These are phyloP conservation scores for Zeus faber DNA, from an alignment of 2,113 vertebrate species.

Conservation along the genomic window DNA sequence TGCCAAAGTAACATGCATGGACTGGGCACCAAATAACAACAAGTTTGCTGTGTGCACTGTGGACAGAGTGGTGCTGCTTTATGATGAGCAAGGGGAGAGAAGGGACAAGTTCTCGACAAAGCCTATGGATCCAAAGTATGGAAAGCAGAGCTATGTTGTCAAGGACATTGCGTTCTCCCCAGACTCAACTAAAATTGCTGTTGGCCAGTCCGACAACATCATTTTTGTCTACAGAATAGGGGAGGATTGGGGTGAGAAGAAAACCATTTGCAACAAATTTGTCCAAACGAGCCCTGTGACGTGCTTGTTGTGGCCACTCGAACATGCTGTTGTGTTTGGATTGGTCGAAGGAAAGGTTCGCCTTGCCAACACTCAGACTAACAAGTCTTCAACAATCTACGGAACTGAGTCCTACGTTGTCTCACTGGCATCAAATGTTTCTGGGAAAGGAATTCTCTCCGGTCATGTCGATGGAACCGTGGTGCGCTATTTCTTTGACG, in stretches of 20 bases:
- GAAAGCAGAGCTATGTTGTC: constrained; percentile 89
- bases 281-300: constrained; percentile 93
- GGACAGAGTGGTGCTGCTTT: constrained; percentile 90
- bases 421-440: constrained; percentile 87
- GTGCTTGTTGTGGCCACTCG: constrained; percentile 86
- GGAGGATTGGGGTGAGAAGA: constrained; percentile 97
- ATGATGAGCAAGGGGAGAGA: constrained; percentile 92
- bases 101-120: constrained; percentile 97
- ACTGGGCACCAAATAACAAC: constrained; percentile 87
- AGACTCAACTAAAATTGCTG: constrained; percentile 92
- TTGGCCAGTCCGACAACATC: constrained; percentile 93
- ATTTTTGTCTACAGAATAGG: constrained; percentile 95
- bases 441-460: constrained; percentile 89
- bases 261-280: constrained; percentile 97
- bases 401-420: constrained; percentile 89
- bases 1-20: constrained; percentile 89
- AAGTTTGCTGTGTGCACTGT: constrained; percentile 91
- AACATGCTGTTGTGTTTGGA: constrained; percentile 87
- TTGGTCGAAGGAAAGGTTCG: constrained; percentile 95
- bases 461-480: constrained; percentile 93
- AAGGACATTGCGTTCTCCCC: constrained; percentile 94
- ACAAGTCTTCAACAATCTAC: constrained; percentile 95
- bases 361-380: constrained; percentile 90
- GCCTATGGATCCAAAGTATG: constrained; percentile 91
- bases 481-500: constrained; percentile 93